Evolutionary conservation across 2,113 vertebrate genomes (phyloP), one percentile per base, ranked within the genome.

Genomic region (Chascanopsetta lugubris): DNA sequence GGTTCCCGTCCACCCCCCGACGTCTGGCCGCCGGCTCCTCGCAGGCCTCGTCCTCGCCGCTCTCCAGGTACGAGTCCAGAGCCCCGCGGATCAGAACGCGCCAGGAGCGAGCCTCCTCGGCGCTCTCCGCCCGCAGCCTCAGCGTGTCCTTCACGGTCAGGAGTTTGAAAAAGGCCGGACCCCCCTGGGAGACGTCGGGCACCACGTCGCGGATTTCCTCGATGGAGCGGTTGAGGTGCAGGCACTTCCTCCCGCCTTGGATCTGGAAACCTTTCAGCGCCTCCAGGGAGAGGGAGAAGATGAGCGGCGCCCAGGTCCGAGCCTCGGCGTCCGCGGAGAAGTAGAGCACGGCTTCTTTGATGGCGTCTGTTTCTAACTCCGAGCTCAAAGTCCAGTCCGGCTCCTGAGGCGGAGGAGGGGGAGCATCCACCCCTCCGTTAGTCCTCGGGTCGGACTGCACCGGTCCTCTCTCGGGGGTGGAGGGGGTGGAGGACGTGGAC

Each of bases 231-330:
- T 77, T 91, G 48, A 93, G 92, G 21, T 90, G 87, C 27, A 93
- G 69, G 17, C 87, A 59, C 87, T 98, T 98, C 27, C 92, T 91
- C 0, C 75, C 81, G 2, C 91, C 94, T 30, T 90, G 90, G 8
- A 94, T 49, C 2, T 74, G 83, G 62, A 96, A 98, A 51, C 93
- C 95, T 54, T 93, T 95, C 10, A 99, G 72, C 4, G 92, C 75
- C 77, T 96, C 95, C 25, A 96, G 66, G 1, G 97, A 97, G 7
- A 99, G 90, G 15, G 96, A 97, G 49, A 98, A 96, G 38, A 98
- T 80, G 21, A 93, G 90, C 2, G 92, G 93, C 0, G 25, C 8
- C 90, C 90, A 91, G 0, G 68, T 59, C 88, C 94, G 95, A 2
- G 88, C 90, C 72, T 92, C 94, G 0, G 95, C 86, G 0, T 93